A percentile compares a stretch with the other conserved stretches of the same genome.
These are phyloP conservation scores for Micronycteris hirsuta DNA, from an alignment of 2,113 vertebrate species.

Conservation along the genomic window DNA sequence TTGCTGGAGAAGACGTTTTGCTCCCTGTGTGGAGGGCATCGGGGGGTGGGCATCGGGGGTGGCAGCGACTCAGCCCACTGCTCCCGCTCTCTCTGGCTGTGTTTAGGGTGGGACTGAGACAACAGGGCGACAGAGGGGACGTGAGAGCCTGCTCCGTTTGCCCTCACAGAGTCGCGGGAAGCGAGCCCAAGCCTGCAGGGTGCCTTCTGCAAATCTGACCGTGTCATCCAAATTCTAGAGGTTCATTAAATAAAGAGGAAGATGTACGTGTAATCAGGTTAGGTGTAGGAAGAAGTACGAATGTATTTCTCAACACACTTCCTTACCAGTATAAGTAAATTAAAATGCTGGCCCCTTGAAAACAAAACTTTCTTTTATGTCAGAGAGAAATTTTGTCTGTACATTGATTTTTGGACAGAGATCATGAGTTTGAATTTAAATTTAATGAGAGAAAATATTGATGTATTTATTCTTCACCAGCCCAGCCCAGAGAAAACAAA, in stretches of 20 bases:
- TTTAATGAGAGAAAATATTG: neutral
- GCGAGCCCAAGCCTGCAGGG: conserved; percentile 77
- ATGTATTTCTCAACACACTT: conserved; percentile 49
- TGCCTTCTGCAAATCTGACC: conserved; percentile 46
- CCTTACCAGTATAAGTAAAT: conserved; percentile 78
- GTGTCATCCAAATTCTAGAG: conserved; percentile 69
- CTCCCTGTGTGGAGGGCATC: neutral
- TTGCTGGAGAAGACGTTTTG: neutral
- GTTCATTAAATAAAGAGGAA: conserved; percentile 81
- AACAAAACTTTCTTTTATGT: neutral
- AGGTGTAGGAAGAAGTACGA: neutral
- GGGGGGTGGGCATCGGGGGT: accelerated
- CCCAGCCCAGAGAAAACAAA: neutral
- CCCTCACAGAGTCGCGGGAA: conserved; percentile 78
- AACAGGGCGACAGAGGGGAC: neutral
- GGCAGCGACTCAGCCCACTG: neutral
- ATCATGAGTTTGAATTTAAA: neutral
- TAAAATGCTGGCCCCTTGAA: conserved; percentile 69
- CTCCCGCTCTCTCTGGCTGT: neutral
- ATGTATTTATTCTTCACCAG: neutral
- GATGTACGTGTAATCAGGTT: conserved; percentile 36
- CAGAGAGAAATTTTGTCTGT: conserved; percentile 6
- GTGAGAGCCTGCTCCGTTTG: neutral
- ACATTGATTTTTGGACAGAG: neutral
- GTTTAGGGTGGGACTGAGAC: neutral